Evolutionary conservation across 2,113 vertebrate genomes (phyloP).

Genomic region (Chitala chitala): DNA sequence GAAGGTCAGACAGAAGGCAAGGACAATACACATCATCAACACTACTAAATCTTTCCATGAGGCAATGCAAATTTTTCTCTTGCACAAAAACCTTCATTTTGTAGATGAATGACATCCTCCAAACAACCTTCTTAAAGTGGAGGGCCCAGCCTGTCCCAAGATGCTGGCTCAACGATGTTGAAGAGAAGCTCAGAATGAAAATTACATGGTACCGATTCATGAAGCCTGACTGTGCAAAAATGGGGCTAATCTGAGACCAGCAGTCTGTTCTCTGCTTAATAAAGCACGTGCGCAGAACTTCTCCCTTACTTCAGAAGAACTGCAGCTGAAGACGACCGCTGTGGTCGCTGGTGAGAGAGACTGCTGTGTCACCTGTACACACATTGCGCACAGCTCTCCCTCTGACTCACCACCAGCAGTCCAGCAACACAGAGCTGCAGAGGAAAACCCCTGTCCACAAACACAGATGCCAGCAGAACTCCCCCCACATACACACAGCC

Average conservation of each 20-base stretch:
- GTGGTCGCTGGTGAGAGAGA: not conserved
- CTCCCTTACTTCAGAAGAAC: conserved; percentile 48
- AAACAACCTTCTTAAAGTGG: too few species aligned
- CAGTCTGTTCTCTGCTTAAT: conserved; percentile 33
- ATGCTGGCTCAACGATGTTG: too few species aligned
- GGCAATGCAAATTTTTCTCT: too few species aligned
- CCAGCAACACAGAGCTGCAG: too few species aligned
- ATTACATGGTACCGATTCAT: not conserved
- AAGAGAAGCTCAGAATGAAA: too few species aligned
- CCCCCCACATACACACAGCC: too few species aligned
- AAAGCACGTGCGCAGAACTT: conserved; percentile 27
- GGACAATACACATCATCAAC: too few species aligned
- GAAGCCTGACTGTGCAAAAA: not conserved
- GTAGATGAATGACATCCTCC: not conserved
- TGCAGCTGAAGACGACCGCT: conserved; percentile 24
- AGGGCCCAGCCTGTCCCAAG: too few species aligned
- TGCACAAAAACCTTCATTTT: not conserved
- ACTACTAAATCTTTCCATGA: too few species aligned
- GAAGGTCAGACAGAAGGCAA: not conserved
- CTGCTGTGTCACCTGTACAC: too few species aligned
- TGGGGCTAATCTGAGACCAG: not conserved
- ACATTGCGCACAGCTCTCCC: not conserved
- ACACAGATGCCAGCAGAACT: too few species aligned
- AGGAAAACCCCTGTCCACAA: too few species aligned
- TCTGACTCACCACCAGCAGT: not conserved